Percentiles rank a stretch among this genome's conserved stretches.
phyloP scores from a whole-genome alignment of 2,888 invertebrate genomes.

The Metopia argyrocephala region DNA sequence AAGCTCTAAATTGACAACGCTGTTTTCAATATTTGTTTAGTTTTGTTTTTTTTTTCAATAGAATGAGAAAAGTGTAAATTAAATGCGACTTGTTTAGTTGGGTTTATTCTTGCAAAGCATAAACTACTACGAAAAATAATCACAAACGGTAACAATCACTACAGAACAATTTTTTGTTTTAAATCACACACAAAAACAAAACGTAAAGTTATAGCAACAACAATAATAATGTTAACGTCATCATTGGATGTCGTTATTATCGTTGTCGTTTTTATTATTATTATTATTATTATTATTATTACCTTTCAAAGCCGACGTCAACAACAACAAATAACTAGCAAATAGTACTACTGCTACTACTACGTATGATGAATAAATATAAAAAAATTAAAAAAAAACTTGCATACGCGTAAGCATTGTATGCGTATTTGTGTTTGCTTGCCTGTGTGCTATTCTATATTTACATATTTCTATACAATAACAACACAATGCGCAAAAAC shows the following conservation, averaged over 20 bases:
- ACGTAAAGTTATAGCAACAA: slow-evolving; percentile 34
- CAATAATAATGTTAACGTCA: slow-evolving; percentile 4
- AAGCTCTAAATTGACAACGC: too few relatives aligned
- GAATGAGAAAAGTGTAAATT: slow-evolving; percentile 1
- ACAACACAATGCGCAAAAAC: slow-evolving; percentile 63
- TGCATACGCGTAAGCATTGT: background rate
- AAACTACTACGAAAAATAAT: background rate
- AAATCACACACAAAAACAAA: background rate
- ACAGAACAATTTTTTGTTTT: background rate
- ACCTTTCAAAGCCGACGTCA: background rate
- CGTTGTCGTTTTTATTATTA: background rate
- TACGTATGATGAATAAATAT: slow-evolving; percentile 17
- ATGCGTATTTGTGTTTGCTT: slow-evolving; percentile 22
- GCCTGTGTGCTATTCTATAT: slow-evolving; percentile 4
- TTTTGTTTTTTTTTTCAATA: background rate
- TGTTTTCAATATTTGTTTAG: too few relatives aligned
- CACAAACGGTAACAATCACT: background rate
- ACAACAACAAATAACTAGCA: slow-evolving; percentile 11
- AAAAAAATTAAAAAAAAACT: too few relatives aligned
- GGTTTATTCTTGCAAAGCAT: slow-evolving; percentile 54
- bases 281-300: too few relatives aligned
- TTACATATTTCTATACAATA: slow-evolving; percentile 55
- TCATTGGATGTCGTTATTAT: background rate
- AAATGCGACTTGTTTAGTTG: slow-evolving; percentile 55
- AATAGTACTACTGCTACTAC: slow-evolving; percentile 24